These are phyloP conservation scores for Lasioglossum marginatum DNA, from an alignment of 2,888 invertebrate species.

Conservation along the genomic window DNA sequence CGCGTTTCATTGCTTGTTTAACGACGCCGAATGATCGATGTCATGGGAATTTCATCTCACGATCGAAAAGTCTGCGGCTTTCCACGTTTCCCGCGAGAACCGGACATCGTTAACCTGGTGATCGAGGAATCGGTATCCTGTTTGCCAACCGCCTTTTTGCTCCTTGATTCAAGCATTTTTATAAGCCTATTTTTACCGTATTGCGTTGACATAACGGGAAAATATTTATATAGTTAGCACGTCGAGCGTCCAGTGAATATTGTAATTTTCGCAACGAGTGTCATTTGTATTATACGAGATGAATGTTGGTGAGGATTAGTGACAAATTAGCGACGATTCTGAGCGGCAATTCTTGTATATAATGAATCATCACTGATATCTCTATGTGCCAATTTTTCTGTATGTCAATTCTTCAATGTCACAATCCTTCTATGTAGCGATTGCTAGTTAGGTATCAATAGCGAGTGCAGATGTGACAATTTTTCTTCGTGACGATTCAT, in stretches of 20 bases:
- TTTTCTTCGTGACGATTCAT: background rate
- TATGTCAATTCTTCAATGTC: background rate
- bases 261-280: background rate
- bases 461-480: too few species aligned
- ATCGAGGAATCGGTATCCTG: conserved; percentile 5
- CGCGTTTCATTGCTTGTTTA: conserved; percentile 3
- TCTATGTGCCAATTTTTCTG: background rate
- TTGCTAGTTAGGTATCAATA: too few species aligned
- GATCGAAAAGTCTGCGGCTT: background rate
- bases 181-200: background rate
- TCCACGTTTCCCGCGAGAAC: background rate
- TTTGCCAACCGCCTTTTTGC: background rate
- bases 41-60: background rate
- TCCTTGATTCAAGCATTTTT: background rate
- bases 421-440: background rate
- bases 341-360: background rate
- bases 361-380: too few species aligned
- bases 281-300: background rate
- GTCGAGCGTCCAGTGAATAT: background rate
- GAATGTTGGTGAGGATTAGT: background rate
- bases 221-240: background rate
- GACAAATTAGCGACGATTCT: background rate
- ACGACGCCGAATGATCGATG: conserved; percentile 7
- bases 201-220: background rate
- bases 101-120: background rate